These are phyloP conservation scores for Pegoplata infirma DNA, from an alignment of 2,888 invertebrate species.

Conservation along the genomic window DNA sequence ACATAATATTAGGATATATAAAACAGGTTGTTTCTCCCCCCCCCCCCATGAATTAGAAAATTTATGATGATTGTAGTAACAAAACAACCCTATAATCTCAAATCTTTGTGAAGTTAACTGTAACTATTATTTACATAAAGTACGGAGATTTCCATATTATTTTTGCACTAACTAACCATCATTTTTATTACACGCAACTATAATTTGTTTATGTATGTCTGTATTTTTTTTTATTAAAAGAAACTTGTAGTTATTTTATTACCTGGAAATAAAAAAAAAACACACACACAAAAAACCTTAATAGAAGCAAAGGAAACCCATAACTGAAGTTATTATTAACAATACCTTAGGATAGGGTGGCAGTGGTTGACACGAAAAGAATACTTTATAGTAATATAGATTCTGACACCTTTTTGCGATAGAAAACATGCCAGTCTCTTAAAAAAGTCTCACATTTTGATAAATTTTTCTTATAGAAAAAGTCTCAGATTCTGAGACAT, in stretches of 20 bases:
- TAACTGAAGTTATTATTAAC: constrained; percentile 31
- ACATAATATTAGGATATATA: too few relatives aligned
- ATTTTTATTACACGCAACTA: constrained; percentile 46
- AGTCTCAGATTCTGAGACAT: too few relatives aligned
- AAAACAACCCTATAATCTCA: constrained; percentile 3
- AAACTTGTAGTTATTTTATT: constrained; percentile 20
- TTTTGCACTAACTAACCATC: constrained; percentile 14
- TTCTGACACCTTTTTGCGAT: too few relatives aligned
- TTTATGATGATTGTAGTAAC: constrained; percentile 17
- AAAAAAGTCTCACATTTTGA: too few relatives aligned
- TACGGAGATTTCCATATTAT: constrained; percentile 36
- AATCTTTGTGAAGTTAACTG: not conserved
- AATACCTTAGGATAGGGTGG: too few relatives aligned
- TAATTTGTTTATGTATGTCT: constrained; percentile 3
- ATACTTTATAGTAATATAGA: too few relatives aligned
- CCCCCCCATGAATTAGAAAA: constrained; percentile 18
- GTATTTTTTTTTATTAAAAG: not conserved
- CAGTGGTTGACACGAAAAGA: too few relatives aligned
- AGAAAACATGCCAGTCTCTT: too few relatives aligned
- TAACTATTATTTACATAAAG: constrained; percentile 42
- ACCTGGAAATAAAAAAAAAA: too few relatives aligned
- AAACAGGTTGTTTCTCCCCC: not conserved
- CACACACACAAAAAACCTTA: not conserved
- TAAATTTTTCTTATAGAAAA: too few relatives aligned
- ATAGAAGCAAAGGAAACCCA: constrained; percentile 11